These are phyloP conservation scores for Chromobotia macracanthus DNA, from an alignment of 2,797 vertebrate genomes.

Conservation along the genomic window DNA sequence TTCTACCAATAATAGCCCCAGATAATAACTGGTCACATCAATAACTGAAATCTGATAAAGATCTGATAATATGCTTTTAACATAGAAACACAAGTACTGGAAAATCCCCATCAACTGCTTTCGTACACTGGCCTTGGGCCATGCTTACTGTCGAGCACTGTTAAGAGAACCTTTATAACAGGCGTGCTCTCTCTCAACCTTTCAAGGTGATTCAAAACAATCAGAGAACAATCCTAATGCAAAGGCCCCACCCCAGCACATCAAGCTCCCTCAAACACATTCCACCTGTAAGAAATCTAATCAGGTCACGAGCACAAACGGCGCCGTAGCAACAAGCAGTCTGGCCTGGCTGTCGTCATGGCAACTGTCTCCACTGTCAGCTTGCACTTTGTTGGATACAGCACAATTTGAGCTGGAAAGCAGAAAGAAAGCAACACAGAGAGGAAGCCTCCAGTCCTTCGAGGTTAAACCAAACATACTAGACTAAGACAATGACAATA, in stretches of 20 bases:
- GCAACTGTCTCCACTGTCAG: constrained; percentile 58
- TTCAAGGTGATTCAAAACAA: neutral
- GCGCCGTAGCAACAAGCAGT: constrained; percentile 55
- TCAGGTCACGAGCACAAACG: constrained; percentile 60
- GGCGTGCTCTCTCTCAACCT: neutral
- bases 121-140: too few relatives aligned
- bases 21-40: too few relatives aligned
- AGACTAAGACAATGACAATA: neutral
- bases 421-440: neutral
- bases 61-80: too few relatives aligned
- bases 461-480: constrained; percentile 46
- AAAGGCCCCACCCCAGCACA: neutral
- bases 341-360: constrained; percentile 70
- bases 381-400: constrained; percentile 3
- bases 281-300: constrained; percentile 63
- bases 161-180: neutral
- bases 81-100: too few relatives aligned
- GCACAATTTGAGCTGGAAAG: constrained; percentile 17
- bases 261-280: constrained; percentile 41
- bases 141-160: too few relatives aligned
- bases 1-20: too few relatives aligned
- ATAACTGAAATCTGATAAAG: too few relatives aligned
- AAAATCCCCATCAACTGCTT: too few relatives aligned
- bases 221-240: constrained; percentile 2
- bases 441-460: constrained; percentile 12